These are phyloP conservation scores for Hemicordylus capensis DNA, from an alignment of 2,113 vertebrate species.

Conservation along the genomic window DNA sequence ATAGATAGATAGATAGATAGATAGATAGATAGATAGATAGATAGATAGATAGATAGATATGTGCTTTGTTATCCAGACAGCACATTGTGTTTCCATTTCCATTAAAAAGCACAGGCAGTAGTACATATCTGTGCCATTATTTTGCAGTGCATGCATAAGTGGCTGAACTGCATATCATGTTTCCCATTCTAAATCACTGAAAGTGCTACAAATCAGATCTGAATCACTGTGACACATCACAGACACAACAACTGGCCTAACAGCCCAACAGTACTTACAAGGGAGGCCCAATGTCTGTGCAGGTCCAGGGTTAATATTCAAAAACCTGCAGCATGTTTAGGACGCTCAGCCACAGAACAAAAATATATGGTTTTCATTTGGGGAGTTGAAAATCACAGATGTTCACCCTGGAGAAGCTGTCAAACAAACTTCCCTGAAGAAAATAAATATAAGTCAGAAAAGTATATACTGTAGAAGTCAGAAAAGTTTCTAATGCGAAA, in stretches of 20 bases:
- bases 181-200: neutral
- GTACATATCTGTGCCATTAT: neutral
- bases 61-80: neutral
- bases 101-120: neutral
- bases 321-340: neutral
- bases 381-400: neutral
- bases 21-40: too few species aligned
- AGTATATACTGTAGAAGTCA: conserved; percentile 29
- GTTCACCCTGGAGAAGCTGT: neutral
- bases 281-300: neutral
- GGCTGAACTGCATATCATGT: neutral
- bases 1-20: too few species aligned
- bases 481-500: conserved; percentile 28
- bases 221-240: neutral
- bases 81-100: neutral
- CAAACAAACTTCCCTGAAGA: neutral
- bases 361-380: neutral
- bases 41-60: too few species aligned
- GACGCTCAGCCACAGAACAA: neutral
- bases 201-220: neutral
- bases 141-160: neutral
- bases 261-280: neutral
- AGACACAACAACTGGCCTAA: neutral
- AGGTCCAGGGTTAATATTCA: neutral
- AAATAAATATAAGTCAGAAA: conserved; percentile 30